Base-by-base conservation (phyloP, 2,113 vertebrate species). In the Brachyistius frenatus region DNA sequence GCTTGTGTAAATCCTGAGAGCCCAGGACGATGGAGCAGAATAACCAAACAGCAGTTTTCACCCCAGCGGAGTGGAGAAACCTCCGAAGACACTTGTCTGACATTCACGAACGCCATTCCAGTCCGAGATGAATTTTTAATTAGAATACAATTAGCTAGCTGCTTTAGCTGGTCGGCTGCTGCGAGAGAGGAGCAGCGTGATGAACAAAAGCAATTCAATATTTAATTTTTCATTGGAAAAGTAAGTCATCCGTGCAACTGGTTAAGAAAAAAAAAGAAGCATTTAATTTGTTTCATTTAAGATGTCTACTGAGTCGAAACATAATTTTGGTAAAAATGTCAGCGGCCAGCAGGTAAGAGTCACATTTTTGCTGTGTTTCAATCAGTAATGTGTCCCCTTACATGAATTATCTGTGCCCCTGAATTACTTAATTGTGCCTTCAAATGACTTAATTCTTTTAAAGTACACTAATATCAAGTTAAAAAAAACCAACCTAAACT, bases 51-150 rank as follows among this genome's bases (percentile, higher is more conserved):
- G 84, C 66, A 47, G 64, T 70, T 84, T 81, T 77, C 84, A 68
- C 83, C 88, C 78, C 74, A 44, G 31, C 33, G 79, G 80, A 78
- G 83, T 82, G 69, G 41, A 81, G 72, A 74, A 70, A 49, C 76
- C 76, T 91, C 85, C 87, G 78, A 53, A 83, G 88, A 90, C 86
- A 83, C 87, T 93, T 94, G 89, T 94, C 89, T 88, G 88, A 94
- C 93, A 94, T 92, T 88, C 90, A 78, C 81, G 66, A 79, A 91
- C 89, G 77, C 79, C 16, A 70, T 81, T 91, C 50, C 75, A 77
- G 82, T 92, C 86, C 71, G 69, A 92, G 86, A 92, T 91, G 62
- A 93, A 90, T 93, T 93, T 93, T 92, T 93, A 93, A 93, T 95
- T 93, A 92, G 90, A 93, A 88, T 66, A 78, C 92, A 93, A 93